Conservation (phyloP, 2,888 invertebrate genomes). For the Alloscopus bannaensis region DNA sequence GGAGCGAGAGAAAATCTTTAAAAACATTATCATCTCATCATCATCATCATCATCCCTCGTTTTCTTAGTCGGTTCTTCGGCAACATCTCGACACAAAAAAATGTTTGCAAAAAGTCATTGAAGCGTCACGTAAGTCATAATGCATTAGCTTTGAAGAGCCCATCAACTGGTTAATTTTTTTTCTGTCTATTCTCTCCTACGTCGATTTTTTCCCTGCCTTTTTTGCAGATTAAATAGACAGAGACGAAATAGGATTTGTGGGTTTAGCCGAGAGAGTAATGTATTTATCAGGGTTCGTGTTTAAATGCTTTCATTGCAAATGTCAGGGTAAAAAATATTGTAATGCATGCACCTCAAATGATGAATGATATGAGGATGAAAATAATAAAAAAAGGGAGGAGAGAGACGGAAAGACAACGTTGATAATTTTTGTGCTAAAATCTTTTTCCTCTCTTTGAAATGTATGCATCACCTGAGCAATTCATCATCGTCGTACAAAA, state of each 20-base stretch:
- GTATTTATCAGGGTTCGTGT: not conserved
- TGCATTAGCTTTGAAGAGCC: constrained; percentile 12
- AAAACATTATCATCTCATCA: not conserved
- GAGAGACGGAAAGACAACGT: too few species aligned
- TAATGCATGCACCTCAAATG: not conserved
- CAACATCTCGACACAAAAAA: too few species aligned
- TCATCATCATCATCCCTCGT: not conserved
- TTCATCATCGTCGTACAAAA: constrained; percentile 5
- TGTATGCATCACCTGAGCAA: not conserved
- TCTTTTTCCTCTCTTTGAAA: not conserved
- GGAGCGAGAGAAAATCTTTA: not conserved
- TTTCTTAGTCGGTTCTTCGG: not conserved
- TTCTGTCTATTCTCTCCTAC: too few species aligned
- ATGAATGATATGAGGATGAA: not conserved
- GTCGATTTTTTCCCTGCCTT: not conserved
- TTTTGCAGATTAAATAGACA: too few species aligned
- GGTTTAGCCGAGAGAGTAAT: too few species aligned
- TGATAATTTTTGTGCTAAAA: not conserved
- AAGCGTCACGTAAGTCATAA: constrained; percentile 37
- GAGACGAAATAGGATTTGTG: too few species aligned
- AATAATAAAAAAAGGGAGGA: not conserved
- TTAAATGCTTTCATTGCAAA: constrained; percentile 2
- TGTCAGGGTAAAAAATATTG: constrained; percentile 6
- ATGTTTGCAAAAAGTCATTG: constrained; percentile 34
- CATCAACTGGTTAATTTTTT: not conserved